Base-by-base conservation (phyloP, 2,888 invertebrate species). In the Parapristionchus giblindavisi region DNA sequence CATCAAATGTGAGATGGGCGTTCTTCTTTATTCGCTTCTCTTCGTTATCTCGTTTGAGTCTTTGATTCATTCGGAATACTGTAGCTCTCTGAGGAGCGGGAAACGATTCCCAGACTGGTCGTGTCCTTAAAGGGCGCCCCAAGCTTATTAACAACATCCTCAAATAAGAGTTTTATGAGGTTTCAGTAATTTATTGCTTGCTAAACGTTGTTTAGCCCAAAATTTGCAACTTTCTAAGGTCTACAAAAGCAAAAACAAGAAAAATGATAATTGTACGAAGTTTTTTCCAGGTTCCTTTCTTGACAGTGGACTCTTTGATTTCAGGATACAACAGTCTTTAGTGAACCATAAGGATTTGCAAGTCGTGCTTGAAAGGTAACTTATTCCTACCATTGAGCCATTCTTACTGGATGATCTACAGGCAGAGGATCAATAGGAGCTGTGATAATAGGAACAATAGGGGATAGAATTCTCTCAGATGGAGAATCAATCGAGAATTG, bases 51-150 rank as follows among this genome's bases (percentile, higher is more conserved):
- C 61, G 38, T 27, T 61, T 61, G 32, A 43, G 21, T 48, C 48
- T 43, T 36, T 51, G 21, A 29, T 66, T 32, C 27, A 51, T 51
- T 48, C 66, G 17, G 66, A 66, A 66, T 11, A 66, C 51, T n/a
- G 66, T 48, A 29, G 66, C 66, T n/a, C 51, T 27, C 6, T 38
- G 43, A 51, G 66, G 66, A 21, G 66, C 29, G 29, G 66, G 66
- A 51, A 66, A 66, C 4, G 66, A 66, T 14, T 66, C 66, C 66
- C 66, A 66, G 5, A 51, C 66, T 14, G 66, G 66, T 21, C 11
- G 48, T 21, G 21, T 48, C 48, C 48, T 48, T n/a, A n/a, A n/a
- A n/a, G n/a, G n/a, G n/a, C n/a, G n/a, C n/a, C n/a, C n/a, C n/a
- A n/a, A n/a, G n/a, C n/a, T n/a, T n/a, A n/a, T n/a, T n/a, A n/a